These are phyloP conservation scores for Rhabdomys dilectus DNA, from an alignment of 2,113 vertebrate species.

Conservation along the genomic window DNA sequence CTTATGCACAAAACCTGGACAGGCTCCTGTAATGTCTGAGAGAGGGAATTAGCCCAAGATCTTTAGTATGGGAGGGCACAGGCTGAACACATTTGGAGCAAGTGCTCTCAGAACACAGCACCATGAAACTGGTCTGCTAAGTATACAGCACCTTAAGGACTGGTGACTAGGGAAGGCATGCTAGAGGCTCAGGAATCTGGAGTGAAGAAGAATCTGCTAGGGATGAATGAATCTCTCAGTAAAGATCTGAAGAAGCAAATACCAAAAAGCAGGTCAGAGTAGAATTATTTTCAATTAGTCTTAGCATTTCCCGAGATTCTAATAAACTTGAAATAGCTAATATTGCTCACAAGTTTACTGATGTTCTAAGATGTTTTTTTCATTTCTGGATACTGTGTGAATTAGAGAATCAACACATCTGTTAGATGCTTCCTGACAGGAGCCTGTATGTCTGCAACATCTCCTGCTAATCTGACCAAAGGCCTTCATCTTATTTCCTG, in stretches of 20 bases:
- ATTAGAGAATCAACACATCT: not conserved
- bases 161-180: not conserved
- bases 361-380: conserved; percentile 60
- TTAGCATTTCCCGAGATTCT: conserved; percentile 17
- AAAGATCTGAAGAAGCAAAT: conserved; percentile 22
- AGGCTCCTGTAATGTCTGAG: not conserved
- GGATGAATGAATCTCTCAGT: not conserved
- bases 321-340: conserved; percentile 58
- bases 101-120: not conserved
- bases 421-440: not conserved
- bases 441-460: not conserved
- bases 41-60: not conserved
- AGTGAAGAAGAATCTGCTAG: not conserved
- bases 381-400: conserved; percentile 31
- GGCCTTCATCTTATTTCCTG: conserved; percentile 6
- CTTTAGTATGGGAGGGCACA: not conserved
- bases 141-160: not conserved
- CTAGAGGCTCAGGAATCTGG: not conserved
- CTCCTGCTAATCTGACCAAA: not conserved
- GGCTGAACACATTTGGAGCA: not conserved
- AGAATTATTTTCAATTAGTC: conserved; percentile 44
- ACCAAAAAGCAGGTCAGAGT: not conserved
- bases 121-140: not conserved
- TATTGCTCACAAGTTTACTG: conserved; percentile 52
- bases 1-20: not conserved